Percentiles rank a stretch among this genome's conserved stretches.
phyloP scores from a whole-genome alignment of 2,113 vertebrate genomes.

The Fregata magnificens region DNA sequence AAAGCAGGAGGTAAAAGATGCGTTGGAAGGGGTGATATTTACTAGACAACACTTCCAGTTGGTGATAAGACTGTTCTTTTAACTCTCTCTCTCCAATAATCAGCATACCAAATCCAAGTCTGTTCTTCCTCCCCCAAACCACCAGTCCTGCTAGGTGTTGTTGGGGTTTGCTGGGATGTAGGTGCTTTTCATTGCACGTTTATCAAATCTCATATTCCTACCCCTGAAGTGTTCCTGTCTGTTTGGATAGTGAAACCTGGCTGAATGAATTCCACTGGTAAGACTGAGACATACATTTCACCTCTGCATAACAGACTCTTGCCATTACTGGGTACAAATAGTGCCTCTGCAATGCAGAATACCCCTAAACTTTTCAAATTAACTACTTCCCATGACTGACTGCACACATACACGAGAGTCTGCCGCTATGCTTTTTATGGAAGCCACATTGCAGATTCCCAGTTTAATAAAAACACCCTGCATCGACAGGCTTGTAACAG shows the following conservation, averaged over 20 bases:
- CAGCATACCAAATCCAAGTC: background rate
- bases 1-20: background rate
- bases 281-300: background rate
- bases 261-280: background rate
- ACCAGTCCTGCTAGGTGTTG: background rate
- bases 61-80: background rate
- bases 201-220: background rate
- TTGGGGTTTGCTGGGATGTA: background rate
- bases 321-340: background rate
- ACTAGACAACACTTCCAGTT: background rate
- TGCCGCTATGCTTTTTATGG: background rate
- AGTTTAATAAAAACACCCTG: background rate
- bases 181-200: background rate
- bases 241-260: background rate
- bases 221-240: background rate
- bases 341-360: background rate
- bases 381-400: background rate
- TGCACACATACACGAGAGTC: rapidly evolving
- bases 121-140: background rate
- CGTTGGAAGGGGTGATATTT: background rate
- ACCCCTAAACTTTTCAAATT: background rate
- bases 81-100: background rate
- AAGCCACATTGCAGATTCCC: background rate
- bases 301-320: background rate
- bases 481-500: background rate